Evolutionary conservation across 2,888 invertebrate genomes (phyloP).

Genomic region (Bruchidius siliquastri): DNA sequence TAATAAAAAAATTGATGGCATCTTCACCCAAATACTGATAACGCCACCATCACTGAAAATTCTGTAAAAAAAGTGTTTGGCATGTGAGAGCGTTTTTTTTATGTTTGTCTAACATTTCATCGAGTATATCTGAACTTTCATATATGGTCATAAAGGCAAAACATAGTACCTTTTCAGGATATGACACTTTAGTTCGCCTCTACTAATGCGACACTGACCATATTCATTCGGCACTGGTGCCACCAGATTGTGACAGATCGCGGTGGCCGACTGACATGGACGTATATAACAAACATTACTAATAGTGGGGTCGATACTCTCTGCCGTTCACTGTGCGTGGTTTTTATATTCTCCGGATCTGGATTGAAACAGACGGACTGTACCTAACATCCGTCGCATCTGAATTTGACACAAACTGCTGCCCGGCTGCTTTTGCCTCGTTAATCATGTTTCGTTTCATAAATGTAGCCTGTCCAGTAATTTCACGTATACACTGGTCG

Average conservation of each 20-base stretch:
- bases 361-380: not conserved
- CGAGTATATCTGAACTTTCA: too few species aligned
- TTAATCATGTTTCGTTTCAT: conserved; percentile 37
- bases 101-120: too few species aligned
- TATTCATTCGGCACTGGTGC: not conserved
- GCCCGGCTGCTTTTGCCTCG: conserved; percentile 15
- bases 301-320: not conserved
- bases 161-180: too few species aligned
- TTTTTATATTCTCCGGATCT: not conserved
- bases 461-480: not conserved
- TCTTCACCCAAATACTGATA: too few species aligned
- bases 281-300: not conserved
- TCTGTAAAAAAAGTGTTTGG: too few species aligned
- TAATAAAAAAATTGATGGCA: too few species aligned
- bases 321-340: not conserved
- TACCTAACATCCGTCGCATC: not conserved
- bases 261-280: not conserved
- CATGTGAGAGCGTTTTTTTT: too few species aligned
- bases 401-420: not conserved
- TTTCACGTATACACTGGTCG: not conserved
- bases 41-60: too few species aligned
- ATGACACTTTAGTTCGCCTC: too few species aligned
- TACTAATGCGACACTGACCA: not conserved
- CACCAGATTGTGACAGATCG: not conserved
- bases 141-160: too few species aligned